Evolutionary conservation across 2,888 invertebrate genomes (phyloP), one percentile per base, ranked within the genome.

Genomic region (Drosophila robusta): DNA sequence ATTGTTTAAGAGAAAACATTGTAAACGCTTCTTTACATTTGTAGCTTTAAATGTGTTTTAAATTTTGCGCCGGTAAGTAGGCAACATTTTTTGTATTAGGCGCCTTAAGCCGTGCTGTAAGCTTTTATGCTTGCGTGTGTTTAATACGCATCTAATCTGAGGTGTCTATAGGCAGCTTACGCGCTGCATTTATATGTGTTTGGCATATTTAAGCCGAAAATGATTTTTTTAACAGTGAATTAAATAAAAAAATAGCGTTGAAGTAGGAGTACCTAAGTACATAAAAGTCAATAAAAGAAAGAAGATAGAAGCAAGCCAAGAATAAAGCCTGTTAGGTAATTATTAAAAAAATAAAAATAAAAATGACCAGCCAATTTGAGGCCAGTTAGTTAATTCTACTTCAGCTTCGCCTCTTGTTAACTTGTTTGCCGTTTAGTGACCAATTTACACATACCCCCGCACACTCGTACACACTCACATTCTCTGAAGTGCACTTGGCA

Each of bases 111-210:
- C 44, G 42, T 41, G 51, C 12, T 57, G 38, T 65, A 69, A 77
- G 72, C 86, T 61, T 49, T 60, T 45, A 47, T 22, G 50, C 47
- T 49, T 54, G 57, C 29, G 49, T 54, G 60, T 63, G 64, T 56
- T 47, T 70, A 80, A 80, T 71, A 45, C 56, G 60, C 69, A 57
- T 57, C 62, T 64, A 78, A 77, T 76, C 77, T 49, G 46, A 55
- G 44, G 49, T 60, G 26, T 58, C 41, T 62, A 39, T 50, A 63
- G 63, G 49, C 70, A 63, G 69, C 56, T 76, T 72, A 75, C 49
- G 42, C 45, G 18, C 57, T 46, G 45, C 26, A 58, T 54, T 52
- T 68, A 22, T 24, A 36, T 45, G 18, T 65, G n/a, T 18, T 1
- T 18, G 18, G 18, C 18, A 18, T 2, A 26, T 60, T 55, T 61